phyloP scores from a whole-genome alignment of 2,797 vertebrate species.

The Rhinoraja longicauda region DNA sequence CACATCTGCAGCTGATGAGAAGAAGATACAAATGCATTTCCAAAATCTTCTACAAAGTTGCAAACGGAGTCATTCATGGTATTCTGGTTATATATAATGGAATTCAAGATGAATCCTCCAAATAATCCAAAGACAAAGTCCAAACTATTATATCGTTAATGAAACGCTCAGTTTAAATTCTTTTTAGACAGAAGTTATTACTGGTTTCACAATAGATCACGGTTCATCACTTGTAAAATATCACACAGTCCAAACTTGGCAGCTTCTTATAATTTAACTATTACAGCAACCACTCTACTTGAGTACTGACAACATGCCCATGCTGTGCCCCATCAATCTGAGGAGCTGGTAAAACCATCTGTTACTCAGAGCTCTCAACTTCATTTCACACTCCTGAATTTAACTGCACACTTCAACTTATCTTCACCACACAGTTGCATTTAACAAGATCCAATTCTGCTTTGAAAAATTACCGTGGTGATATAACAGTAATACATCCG shows the following conservation, averaged over 20 bases:
- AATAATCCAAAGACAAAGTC: background rate
- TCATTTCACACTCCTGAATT: background rate
- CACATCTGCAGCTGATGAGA: background rate
- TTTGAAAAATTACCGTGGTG: background rate
- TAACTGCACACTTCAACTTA: background rate
- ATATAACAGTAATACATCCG: constrained; percentile 14
- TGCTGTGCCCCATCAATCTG: background rate
- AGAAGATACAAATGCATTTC: background rate
- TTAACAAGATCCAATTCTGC: background rate
- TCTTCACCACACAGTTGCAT: constrained; percentile 12
- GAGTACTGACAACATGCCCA: background rate
- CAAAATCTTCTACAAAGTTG: background rate
- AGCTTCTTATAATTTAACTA: background rate
- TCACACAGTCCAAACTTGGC: background rate
- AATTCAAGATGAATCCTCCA: background rate
- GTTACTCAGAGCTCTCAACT: background rate
- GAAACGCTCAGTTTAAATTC: background rate
- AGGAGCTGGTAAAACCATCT: background rate
- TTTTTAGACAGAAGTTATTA: background rate
- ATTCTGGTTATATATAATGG: background rate
- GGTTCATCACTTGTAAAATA: background rate
- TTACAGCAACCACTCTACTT: background rate
- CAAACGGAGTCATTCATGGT: background rate
- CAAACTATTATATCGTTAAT: background rate
- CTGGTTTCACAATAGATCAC: background rate